These are phyloP conservation scores for Ascaphus truei DNA, from an alignment of 2,113 vertebrate species.

Conservation along the genomic window DNA sequence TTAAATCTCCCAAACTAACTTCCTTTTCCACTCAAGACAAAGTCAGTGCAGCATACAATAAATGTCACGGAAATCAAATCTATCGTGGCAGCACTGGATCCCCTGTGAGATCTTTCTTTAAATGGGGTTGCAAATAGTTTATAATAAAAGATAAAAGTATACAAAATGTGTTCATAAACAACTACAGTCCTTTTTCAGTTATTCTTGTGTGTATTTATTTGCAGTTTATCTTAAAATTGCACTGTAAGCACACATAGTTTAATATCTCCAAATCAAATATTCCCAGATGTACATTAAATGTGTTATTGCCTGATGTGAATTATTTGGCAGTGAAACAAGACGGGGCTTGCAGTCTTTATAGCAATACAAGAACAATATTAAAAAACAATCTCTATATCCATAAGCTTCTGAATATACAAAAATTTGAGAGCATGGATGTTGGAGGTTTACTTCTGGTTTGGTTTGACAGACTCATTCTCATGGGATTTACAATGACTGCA, in stretches of 20 bases:
- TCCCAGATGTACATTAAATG: conserved; percentile 26
- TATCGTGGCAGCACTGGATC: conserved; percentile 58
- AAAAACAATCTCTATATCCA: background rate
- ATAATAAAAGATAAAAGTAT: conserved; percentile 35
- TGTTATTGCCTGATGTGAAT: conserved; percentile 34
- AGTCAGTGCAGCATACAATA: conserved; percentile 51
- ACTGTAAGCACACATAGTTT: conserved; percentile 9
- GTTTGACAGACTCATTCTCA: too few relatives aligned
- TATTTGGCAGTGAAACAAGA: conserved; percentile 22
- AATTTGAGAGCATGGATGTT: too few relatives aligned
- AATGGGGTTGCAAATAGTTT: conserved; percentile 61
- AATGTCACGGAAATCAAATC: conserved; percentile 73
- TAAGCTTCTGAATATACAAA: background rate
- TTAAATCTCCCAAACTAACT: conserved; percentile 69
- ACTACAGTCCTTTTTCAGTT: conserved; percentile 8
- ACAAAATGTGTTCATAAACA: background rate
- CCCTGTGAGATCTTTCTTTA: conserved; percentile 56
- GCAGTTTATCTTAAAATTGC: conserved; percentile 35
- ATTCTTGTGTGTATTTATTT: conserved; percentile 37
- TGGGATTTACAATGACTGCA: too few relatives aligned
- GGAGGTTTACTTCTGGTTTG: too few relatives aligned
- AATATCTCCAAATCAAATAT: conserved; percentile 40
- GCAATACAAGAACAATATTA: conserved; percentile 19
- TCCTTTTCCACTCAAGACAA: conserved; percentile 54
- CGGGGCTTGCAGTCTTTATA: conserved; percentile 24